These are phyloP conservation scores for Sitta europaea DNA, from an alignment of 2,113 vertebrate genomes.

Conservation along the genomic window DNA sequence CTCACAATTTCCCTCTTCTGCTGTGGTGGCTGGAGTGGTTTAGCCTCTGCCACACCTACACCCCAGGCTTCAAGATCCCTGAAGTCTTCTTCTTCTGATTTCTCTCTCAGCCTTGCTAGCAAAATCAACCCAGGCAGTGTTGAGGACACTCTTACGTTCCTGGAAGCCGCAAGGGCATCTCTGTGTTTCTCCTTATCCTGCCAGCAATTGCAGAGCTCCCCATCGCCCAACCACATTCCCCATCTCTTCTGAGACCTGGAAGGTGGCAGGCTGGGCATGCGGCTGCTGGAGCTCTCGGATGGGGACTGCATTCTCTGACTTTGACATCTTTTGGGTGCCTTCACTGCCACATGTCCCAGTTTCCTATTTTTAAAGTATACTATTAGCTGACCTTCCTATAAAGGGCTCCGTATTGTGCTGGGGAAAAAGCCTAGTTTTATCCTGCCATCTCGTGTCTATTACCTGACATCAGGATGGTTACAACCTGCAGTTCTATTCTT, in stretches of 20 bases:
- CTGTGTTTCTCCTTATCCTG: neutral
- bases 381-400: neutral
- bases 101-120: neutral
- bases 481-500: neutral
- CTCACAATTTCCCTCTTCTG: neutral
- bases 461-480: neutral
- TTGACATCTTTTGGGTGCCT: neutral
- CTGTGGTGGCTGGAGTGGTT: neutral
- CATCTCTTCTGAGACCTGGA: neutral
- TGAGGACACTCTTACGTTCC: neutral
- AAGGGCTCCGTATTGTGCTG: neutral
- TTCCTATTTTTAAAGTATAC: neutral
- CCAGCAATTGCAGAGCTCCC: neutral
- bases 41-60: neutral
- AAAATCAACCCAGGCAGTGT: neutral
- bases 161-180: neutral
- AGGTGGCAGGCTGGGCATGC: neutral
- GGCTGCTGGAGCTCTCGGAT: neutral
- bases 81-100: neutral
- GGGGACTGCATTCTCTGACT: neutral
- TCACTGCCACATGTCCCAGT: neutral
- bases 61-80: neutral
- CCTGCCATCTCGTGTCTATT: neutral
- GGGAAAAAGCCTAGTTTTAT: neutral
- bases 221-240: rapidly evolving